A percentile compares a stretch with the other conserved stretches of the same genome.
phyloP scores from a whole-genome alignment of 2,888 invertebrate genomes.

The Nomada goodeniana region DNA sequence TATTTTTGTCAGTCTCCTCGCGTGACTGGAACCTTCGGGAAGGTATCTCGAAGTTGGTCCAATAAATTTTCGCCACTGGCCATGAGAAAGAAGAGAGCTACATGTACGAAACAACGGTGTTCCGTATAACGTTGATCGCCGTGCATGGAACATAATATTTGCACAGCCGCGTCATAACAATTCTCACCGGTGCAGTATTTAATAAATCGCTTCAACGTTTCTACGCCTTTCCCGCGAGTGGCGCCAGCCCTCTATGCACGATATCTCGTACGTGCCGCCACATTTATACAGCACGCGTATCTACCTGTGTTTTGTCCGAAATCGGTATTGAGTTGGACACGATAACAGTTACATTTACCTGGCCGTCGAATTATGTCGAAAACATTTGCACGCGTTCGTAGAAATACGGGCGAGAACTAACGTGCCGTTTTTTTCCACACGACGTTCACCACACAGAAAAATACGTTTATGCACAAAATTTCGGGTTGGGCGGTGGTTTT shows the following conservation, averaged over 20 bases:
- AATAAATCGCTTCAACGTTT: conserved; percentile 65
- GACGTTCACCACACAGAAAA: neutral
- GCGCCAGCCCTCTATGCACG: conserved; percentile 29
- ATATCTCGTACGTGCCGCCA: conserved; percentile 58
- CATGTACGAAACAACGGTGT: neutral
- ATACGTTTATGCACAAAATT: neutral
- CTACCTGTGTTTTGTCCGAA: conserved; percentile 62
- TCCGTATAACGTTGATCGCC: conserved; percentile 59
- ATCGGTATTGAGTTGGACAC: conserved; percentile 66
- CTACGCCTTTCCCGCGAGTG: neutral
- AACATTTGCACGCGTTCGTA: conserved; percentile 35
- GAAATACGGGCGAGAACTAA: conserved; percentile 4
- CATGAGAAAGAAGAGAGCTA: conserved; percentile 8
- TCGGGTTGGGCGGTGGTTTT: no score
- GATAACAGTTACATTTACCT: conserved; percentile 60
- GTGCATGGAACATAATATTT: conserved; percentile 71
- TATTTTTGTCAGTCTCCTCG: no score
- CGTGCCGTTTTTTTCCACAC: neutral
- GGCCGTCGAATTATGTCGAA: conserved; percentile 55
- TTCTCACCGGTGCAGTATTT: conserved; percentile 61
- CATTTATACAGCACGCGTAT: conserved; percentile 54
- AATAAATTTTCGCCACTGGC: conserved; percentile 20
- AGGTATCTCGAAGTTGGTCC: neutral
- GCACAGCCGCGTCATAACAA: conserved; percentile 65
- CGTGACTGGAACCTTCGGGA: neutral